phyloP scores from a whole-genome alignment of 2,113 vertebrate genomes.

The Tichodroma muraria region DNA sequence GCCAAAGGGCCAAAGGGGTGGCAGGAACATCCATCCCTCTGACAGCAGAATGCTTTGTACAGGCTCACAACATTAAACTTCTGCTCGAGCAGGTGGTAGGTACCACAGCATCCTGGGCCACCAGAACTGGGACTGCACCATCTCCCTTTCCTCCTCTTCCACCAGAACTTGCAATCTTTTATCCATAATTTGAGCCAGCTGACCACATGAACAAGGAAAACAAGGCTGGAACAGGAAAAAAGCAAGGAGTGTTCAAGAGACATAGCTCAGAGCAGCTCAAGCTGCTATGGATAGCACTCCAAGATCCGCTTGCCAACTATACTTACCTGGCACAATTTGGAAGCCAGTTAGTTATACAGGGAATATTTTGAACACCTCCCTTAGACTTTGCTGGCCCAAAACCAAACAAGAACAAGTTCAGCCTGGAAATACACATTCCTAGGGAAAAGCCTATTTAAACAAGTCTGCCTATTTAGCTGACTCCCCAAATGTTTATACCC shows the following conservation, averaged over 20 bases:
- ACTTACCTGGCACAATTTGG: not conserved
- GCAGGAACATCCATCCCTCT: not conserved
- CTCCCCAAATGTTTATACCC: not conserved
- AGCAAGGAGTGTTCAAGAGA: not conserved
- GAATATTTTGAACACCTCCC: not conserved
- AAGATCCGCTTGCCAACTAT: not conserved
- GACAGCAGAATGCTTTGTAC: not conserved
- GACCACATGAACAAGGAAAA: not conserved
- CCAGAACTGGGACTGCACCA: accelerated
- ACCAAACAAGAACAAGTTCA: not conserved
- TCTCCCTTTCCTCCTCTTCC: not conserved
- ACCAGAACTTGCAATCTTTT: not conserved
- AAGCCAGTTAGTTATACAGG: not conserved
- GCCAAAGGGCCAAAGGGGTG: not conserved
- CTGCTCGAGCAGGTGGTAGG: not conserved
- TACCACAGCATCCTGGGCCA: not conserved
- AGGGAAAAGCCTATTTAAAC: not conserved
- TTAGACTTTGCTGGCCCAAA: not conserved
- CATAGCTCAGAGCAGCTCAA: not conserved
- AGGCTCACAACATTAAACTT: not conserved
- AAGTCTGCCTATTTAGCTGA: not conserved
- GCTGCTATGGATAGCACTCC: not conserved
- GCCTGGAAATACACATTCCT: not conserved
- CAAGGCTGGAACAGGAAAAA: not conserved
- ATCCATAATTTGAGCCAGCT: not conserved